Evolutionary conservation across 2,888 invertebrate genomes (phyloP), one percentile per base, ranked within the genome.

Genomic region (Chalcosyrphus nemorum): DNA sequence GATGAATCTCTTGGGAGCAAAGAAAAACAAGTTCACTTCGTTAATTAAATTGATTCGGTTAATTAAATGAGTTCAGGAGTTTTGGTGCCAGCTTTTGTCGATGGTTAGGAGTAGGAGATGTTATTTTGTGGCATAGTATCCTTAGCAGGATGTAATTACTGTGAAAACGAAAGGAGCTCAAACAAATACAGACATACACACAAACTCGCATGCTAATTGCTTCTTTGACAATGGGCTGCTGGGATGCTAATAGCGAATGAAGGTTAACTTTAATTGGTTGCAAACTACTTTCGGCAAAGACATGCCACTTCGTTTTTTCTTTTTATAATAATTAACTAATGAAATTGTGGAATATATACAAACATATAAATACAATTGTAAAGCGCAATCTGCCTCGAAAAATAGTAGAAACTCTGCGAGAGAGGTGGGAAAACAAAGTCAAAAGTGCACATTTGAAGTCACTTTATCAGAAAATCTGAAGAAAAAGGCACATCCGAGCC

Each of bases 31-130:
- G 17, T 43, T 54, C 54, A 54, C 29, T 15, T 15, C 27, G 50
- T 27, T 66, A 66, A 66, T 66, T 54, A 27, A 54, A 41, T 54
- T 66, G 66, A 54, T 66, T 68, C 19, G 52, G 54, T 54, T 68
- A 54, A 68, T 54, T 68, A 13, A 56, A 54, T 29, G 54, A 68
- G 54, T 54, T 54, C 13, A 27, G 17, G 43, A 17, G 43, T 59
- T 24, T 27, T 43, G 41, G 27, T 43, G 24, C 15, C 17, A 15
- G 27, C 35, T 56, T n/a, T 24, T 43, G 41, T 27, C 21, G 6
- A 13, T 50, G 21, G n/a, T 21, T 47, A 24, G 2, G 13, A 4
- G 13, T 4, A 13, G 1, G 38, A 1, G 21, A 4, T 3, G 24
- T 59, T 43, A 15, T 24, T 59, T 13, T 35, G 27, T 24, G 27